These are phyloP conservation scores for Eupsilia transversa DNA, from an alignment of 2,888 invertebrate species.

Conservation along the genomic window DNA sequence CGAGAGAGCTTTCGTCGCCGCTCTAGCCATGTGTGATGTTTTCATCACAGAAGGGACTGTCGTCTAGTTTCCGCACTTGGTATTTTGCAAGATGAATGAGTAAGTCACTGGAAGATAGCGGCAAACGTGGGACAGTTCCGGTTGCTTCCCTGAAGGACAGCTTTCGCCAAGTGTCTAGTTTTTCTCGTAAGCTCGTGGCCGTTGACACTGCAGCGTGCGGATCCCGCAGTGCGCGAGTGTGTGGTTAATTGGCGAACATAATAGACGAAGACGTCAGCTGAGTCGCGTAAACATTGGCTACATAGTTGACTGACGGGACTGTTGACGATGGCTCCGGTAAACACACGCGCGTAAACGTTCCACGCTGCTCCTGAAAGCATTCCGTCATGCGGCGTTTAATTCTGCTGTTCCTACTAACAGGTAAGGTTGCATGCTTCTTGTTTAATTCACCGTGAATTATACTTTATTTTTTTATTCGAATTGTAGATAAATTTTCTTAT, in stretches of 20 bases:
- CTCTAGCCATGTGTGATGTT: constrained; percentile 89
- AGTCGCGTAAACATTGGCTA: constrained; percentile 87
- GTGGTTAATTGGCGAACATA: constrained; percentile 88
- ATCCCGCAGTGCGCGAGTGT: constrained; percentile 90
- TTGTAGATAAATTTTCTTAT: constrained; percentile 1
- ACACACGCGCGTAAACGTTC: constrained; percentile 75
- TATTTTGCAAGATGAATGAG: constrained; percentile 80
- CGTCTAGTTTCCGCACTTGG: constrained; percentile 76
- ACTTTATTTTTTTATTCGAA: constrained; percentile 8
- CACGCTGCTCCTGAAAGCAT: constrained; percentile 71
- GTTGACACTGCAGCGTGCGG: constrained; percentile 90
- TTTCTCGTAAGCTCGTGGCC: constrained; percentile 87
- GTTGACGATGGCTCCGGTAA: constrained; percentile 81
- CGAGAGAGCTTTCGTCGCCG: constrained; percentile 78
- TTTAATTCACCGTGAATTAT: background rate
- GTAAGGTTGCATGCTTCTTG: constrained; percentile 74
- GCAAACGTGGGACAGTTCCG: constrained; percentile 68
- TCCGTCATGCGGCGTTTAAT: constrained; percentile 85
- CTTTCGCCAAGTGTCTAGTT: constrained; percentile 87
- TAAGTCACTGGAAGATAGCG: constrained; percentile 69
- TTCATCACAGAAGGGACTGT: constrained; percentile 85
- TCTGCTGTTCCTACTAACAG: constrained; percentile 85
- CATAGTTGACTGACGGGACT: constrained; percentile 75
- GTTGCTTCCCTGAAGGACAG: constrained; percentile 74
- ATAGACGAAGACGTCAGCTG: constrained; percentile 86